Base-by-base conservation (phyloP, 2,888 invertebrate species). In the Cephus nigrinus region DNA sequence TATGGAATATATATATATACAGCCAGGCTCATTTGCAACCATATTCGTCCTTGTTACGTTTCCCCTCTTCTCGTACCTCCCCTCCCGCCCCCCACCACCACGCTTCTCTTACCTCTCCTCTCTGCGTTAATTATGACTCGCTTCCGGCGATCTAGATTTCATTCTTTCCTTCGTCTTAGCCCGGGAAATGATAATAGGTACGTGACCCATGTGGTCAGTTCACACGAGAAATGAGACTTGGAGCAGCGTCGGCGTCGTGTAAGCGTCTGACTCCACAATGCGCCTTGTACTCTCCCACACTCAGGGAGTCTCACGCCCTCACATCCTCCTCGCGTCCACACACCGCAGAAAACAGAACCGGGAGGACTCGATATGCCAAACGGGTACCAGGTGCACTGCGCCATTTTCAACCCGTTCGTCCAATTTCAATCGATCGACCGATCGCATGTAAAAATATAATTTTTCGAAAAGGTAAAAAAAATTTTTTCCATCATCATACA, bases 141-240 rank as follows among this genome's bases (percentile, higher is more conserved):
- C 91, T 91, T 91, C 91, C 91, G 91, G 91, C 91, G 91, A 91
- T 91, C 91, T 91, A 91, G 91, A 91, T 91, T 91, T 91, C 91
- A 91, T 91, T 91, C 91, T 91, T 90, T 89, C 86, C 85, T 81
- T 75, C 83, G 84, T 40, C 87, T 86, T 86, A 86, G 84, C 81
- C 85, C 82, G 89, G 91, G 89, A 90, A 90, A 91, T 90, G 91
- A 91, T 91, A 91, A 91, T 91, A 91, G 90, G 89, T 89, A 90
- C 91, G 91, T 91, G 91, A 91, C 91, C 91, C 91, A 88, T 90
- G 91, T 91, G 91, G 91, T 91, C 91, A 91, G 91, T 91, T 91
- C 91, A 91, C 91, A 91, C 91, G 91, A 90, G 89, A 88, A 90
- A 90, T 86, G 88, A 90, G 90, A 88, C 87, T 86, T 82, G 80